Evolutionary conservation across 1,140 invertebrate species (phyloP).

Genomic region (Panagrolaimus sp.): DNA sequence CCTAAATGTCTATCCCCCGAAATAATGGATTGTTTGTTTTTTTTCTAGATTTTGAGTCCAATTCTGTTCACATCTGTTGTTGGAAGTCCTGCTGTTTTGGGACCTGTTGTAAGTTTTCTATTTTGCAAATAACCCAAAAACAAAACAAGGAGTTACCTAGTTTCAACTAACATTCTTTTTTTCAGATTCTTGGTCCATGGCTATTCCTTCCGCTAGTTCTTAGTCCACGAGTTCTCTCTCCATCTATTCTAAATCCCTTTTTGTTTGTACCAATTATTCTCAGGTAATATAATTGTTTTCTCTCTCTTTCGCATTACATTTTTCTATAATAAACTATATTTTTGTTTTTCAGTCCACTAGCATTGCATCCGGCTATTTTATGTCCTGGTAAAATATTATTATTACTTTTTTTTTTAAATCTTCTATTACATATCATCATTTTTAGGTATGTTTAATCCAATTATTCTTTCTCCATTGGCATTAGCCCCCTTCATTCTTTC

Average conservation of each 20-base stretch:
- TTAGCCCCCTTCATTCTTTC: constrained; percentile 33
- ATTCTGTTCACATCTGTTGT: neutral
- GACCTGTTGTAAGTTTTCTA: neutral
- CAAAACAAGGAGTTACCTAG: too few species aligned
- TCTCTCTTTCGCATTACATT: neutral
- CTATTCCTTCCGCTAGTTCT: constrained; percentile 29
- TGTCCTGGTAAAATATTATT: constrained; percentile 32
- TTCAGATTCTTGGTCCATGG: neutral
- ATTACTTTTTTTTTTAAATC: too few species aligned
- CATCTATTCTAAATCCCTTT: constrained; percentile 32
- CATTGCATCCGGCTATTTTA: constrained; percentile 33
- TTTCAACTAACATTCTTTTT: too few species aligned
- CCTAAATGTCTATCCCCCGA: too few species aligned
- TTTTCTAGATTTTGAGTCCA: neutral
- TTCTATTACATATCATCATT: too few species aligned
- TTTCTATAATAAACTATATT: too few species aligned
- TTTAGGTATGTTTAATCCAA: constrained; percentile 43
- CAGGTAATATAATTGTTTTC: too few species aligned
- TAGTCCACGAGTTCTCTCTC: constrained; percentile 23
- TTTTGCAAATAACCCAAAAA: too few species aligned
- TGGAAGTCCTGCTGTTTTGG: neutral
- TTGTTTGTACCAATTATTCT: neutral
- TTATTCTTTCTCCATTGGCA: constrained; percentile 39
- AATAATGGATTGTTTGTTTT: too few species aligned
- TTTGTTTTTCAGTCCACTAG: constrained; percentile 37